Evolutionary conservation across 2,797 vertebrate genomes (phyloP), one percentile per base, ranked within the genome.

Genomic region (Platyrinchus mystaceus): DNA sequence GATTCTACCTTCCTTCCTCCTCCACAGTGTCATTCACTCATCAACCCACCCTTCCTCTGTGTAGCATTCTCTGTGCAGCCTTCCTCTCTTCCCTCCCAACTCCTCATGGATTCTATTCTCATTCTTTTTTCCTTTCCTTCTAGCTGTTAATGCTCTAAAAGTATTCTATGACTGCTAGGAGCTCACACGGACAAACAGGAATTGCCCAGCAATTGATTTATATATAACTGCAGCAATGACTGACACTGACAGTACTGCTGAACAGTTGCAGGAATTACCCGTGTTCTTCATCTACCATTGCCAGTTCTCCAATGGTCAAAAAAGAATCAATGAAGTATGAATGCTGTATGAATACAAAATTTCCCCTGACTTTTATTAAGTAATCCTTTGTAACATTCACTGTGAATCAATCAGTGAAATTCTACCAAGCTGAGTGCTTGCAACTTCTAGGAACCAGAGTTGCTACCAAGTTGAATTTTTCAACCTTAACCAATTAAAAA

Each of bases 11-110:
- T 80, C 13, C n/a, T 37, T 41, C 23, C 23, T 70, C 24, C 36
- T 79, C 58, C 0, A 0, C 47, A 27, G 7, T 3, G 9, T 34
- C 58, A 59, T 32, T 84, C 14, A 39, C 28, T n/a, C 78, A 55
- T 10, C 21, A 32, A 56, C 36, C 32, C 17, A 44, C 6, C 14
- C 39, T 59, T 58, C 36, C 39, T 62, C 30, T 24, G 28, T 3
- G 12, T 44, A 83, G 60, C 39, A 62, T 41, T 62, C 20, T 22
- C 14, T 43, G 39, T 43, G 20, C 28, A 32, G 28, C 39, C 30
- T 22, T 32, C 27, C 27, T 30, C 39, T 27, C 37, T 21, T 62
- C 37, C 37, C 59, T 60, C 39, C 28, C 60, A 43, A 7, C 39
- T 63, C 59, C 27, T 62, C 28, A 23, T 16, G 37, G 20, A 63